Evolutionary conservation across 2,888 invertebrate genomes (phyloP), one percentile per base, ranked within the genome.

Genomic region (Dinocampus coccinellae): DNA sequence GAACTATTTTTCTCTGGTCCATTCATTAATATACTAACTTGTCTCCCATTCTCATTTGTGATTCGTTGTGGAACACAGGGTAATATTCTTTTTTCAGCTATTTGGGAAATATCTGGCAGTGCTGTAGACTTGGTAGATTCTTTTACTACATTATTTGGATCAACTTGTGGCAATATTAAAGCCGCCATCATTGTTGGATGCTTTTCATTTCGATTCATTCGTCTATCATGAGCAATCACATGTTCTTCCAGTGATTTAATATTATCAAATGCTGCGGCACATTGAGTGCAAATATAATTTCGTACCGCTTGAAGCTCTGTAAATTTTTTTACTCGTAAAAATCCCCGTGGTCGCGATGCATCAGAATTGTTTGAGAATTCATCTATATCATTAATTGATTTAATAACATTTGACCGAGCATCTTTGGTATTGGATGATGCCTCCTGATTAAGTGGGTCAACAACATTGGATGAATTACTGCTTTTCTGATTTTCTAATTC

Each of bases 191-290:
- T 75, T 33, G 60, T 67, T 1, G 73, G 68, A 42, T 67, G 36
- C 3, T 39, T 24, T 16, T n/a, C 20, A 9, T 47, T 70, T 22
- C 22, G 52, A 1, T 53, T 0, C 2, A 29, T 10, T 1, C 39
- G 36, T 13, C 47, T 52, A 1, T 6, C 22, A 16, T 66, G 66
- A n/a, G 26, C 64, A 29, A 53, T 13, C 26, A 34, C 22, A 65
- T 83, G 83, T 4, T 80, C 76, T 0, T 66, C 64, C 53, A 80
- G 69, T 1, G 53, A 66, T 24, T 34, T 57, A 3, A 69, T 13
- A 1, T 74, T 75, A 1, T 77, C 76, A 33, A 82, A 82, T 3
- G 72, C 74, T 10, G 77, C 69, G 7, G 69, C 69, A 29, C 84
- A 83, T 0, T 47, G 24, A 1, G 57, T 29, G 10, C 83, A 83